Conservation (phyloP, 2,113 vertebrate species). For the Turnix velox region DNA sequence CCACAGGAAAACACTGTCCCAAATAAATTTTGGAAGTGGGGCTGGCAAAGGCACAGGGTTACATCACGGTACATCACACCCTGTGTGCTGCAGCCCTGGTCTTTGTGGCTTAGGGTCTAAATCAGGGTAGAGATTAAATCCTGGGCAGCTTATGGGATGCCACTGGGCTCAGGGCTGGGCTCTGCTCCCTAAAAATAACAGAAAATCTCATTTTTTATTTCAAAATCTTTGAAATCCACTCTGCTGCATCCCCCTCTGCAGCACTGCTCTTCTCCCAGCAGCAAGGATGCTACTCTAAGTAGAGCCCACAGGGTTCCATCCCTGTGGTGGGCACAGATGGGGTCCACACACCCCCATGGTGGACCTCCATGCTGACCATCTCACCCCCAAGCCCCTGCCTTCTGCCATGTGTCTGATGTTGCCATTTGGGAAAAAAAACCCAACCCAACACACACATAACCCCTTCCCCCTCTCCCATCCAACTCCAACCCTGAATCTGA, state of each 20-base stretch:
- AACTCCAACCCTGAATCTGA: neutral
- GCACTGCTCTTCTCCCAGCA: neutral
- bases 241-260: neutral
- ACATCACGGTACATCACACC: neutral
- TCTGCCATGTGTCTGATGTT: rapidly evolving
- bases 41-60: rapidly evolving
- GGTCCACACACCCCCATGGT: rapidly evolving
- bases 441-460: too few relatives aligned
- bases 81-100: rapidly evolving
- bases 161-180: neutral
- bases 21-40: neutral
- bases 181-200: neutral
- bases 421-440: neutral
- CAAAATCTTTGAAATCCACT: neutral
- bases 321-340: rapidly evolving
- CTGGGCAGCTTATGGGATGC: neutral
- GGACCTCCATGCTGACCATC: rapidly evolving
- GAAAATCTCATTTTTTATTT: neutral
- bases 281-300: rapidly evolving
- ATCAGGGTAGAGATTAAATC: neutral
- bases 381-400: neutral
- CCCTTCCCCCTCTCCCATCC: too few relatives aligned
- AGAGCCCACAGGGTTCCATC: rapidly evolving
- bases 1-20: rapidly evolving
- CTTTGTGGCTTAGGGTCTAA: neutral